phyloP scores from a whole-genome alignment of 2,888 invertebrate genomes.

The Xestia sexstrigata region DNA sequence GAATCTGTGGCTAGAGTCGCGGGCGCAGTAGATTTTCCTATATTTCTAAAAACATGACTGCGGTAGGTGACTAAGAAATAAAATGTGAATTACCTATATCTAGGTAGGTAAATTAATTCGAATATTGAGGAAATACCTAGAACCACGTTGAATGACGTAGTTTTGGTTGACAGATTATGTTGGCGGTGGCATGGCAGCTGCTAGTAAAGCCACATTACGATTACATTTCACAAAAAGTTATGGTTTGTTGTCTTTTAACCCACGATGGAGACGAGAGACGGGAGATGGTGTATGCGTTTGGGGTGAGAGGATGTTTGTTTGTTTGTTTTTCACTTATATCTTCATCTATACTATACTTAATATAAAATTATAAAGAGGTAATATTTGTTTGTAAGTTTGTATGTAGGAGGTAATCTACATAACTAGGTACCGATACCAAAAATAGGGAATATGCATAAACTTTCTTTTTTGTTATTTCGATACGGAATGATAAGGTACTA shows the following conservation, averaged over 20 bases:
- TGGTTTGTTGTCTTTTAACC: not conserved
- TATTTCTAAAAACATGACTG: conserved; percentile 21
- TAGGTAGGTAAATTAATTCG: conserved; percentile 12
- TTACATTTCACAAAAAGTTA: not conserved
- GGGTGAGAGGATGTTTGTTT: no score
- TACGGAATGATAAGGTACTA: no score
- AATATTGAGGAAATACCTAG: conserved; percentile 25
- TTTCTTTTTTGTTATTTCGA: no score
- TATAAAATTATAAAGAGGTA: no score
- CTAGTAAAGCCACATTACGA: not conserved
- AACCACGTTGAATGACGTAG: conserved; percentile 1
- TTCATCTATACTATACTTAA: no score
- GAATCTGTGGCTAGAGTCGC: not conserved
- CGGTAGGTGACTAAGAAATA: conserved; percentile 31
- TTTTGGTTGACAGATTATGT: conserved; percentile 1
- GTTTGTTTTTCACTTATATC: no score
- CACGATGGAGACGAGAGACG: no score
- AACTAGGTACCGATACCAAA: no score
- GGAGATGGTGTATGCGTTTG: no score
- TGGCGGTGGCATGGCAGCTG: not conserved
- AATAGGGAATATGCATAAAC: no score
- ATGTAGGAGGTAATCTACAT: no score
- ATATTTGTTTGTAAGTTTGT: no score
- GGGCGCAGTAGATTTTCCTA: not conserved
- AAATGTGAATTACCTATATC: conserved; percentile 37